These are phyloP conservation scores for Atta texana DNA, from an alignment of 1,140 invertebrate genomes.

Conservation along the genomic window DNA sequence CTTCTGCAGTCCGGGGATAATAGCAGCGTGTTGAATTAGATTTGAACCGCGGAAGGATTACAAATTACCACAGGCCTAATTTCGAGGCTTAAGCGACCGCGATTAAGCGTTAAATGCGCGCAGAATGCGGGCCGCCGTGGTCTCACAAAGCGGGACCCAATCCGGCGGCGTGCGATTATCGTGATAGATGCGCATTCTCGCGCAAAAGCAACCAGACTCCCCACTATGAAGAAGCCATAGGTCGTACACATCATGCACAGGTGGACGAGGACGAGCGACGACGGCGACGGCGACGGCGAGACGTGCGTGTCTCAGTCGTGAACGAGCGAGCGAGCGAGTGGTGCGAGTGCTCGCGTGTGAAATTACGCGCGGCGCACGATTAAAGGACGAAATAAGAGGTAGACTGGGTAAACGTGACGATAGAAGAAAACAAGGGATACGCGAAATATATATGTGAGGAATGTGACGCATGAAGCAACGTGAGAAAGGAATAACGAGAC, in stretches of 20 bases:
- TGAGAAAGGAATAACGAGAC: slow-evolving; percentile 14
- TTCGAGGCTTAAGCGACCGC: neutral
- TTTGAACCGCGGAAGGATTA: neutral
- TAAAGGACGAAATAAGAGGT: slow-evolving; percentile 6
- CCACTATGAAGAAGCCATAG: slow-evolving; percentile 56
- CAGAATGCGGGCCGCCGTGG: slow-evolving; percentile 21
- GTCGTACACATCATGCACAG: slow-evolving; percentile 44
- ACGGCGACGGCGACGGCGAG: slow-evolving; percentile 11
- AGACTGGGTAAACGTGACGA: neutral
- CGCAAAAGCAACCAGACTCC: slow-evolving; percentile 44
- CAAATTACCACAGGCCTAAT: neutral
- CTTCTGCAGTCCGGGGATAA: neutral
- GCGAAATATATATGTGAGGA: neutral
- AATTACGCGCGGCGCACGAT: slow-evolving; percentile 41
- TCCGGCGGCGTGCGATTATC: slow-evolving; percentile 31
- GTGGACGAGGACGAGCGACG: slow-evolving; percentile 49
- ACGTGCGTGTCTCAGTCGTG: slow-evolving; percentile 56
- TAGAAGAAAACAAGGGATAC: neutral
- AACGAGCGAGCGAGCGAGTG: slow-evolving; percentile 42
- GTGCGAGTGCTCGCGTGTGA: slow-evolving; percentile 43
- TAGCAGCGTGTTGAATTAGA: neutral
- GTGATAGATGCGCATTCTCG: slow-evolving; percentile 44
- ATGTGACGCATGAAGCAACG: slow-evolving; percentile 7
- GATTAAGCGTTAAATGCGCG: slow-evolving; percentile 26
- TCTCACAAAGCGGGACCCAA: slow-evolving; percentile 10